These are phyloP conservation scores for Strix uralensis DNA, from an alignment of 2,113 vertebrate genomes.

Conservation along the genomic window DNA sequence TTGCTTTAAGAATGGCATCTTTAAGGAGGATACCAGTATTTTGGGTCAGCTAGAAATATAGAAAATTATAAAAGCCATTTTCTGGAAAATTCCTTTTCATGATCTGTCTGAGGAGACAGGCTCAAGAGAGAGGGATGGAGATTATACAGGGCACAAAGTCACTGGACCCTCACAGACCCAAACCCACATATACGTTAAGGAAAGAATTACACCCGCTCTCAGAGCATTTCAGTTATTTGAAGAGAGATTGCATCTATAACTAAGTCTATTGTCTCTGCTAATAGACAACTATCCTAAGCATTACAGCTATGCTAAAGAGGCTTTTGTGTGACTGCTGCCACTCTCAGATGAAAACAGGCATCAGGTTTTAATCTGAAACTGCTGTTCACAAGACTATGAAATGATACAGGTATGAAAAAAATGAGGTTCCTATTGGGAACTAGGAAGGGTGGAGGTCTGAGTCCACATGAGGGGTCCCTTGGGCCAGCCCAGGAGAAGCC, in stretches of 20 bases:
- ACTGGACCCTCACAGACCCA: background rate
- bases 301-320: background rate
- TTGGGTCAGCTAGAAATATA: background rate
- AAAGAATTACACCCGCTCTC: background rate
- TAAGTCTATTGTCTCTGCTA: background rate
- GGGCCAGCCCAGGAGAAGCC: background rate
- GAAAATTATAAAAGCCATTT: background rate
- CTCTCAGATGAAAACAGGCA: background rate
- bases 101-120: background rate
- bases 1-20: background rate
- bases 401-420: background rate
- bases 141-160: background rate
- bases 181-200: background rate
- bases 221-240: background rate
- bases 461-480: background rate
- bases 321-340: background rate
- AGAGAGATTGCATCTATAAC: background rate
- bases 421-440: background rate
- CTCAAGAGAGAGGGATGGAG: background rate
- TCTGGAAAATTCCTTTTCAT: background rate
- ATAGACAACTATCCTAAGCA: background rate
- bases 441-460: background rate
- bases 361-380: background rate
- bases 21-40: background rate
- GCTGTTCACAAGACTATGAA: background rate